phyloP scores from a whole-genome alignment of 2,113 vertebrate genomes.

The Calonectris borealis region DNA sequence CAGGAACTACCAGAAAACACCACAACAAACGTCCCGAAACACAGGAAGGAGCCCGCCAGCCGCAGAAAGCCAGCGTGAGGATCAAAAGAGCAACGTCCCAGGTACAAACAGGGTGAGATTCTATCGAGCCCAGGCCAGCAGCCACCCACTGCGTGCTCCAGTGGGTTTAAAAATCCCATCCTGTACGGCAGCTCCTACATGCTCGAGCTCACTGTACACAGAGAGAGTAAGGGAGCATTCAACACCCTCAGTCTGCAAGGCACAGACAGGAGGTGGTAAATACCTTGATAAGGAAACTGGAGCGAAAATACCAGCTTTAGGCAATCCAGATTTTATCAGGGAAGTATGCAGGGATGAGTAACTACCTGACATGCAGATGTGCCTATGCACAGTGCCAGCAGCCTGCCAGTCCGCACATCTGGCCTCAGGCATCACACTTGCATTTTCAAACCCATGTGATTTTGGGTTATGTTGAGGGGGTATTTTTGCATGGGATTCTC shows the following conservation, averaged over 20 bases:
- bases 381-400: slow-evolving; percentile 33
- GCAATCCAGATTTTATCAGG: slow-evolving; percentile 65
- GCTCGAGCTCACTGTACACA: neutral
- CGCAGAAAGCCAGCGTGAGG: neutral
- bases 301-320: slow-evolving; percentile 64
- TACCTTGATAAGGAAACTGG: slow-evolving; percentile 64
- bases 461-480: neutral
- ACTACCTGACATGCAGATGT: slow-evolving; percentile 56
- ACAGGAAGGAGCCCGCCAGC: neutral
- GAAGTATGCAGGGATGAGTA: slow-evolving; percentile 61
- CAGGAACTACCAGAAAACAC: neutral
- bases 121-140: neutral
- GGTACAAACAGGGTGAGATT: slow-evolving; percentile 4
- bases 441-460: neutral
- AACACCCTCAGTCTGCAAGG: slow-evolving; percentile 24
- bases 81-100: neutral
- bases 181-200: neutral
- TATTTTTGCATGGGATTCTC: neutral
- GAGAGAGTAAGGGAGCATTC: neutral
- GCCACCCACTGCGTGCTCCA: neutral
- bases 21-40: neutral
- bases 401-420: slow-evolving; percentile 33
- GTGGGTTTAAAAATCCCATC: neutral
- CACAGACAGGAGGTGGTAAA: slow-evolving; percentile 55
- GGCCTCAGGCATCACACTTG: neutral